These are phyloP conservation scores for Galerucella nymphaeae DNA, from an alignment of 2,888 invertebrate genomes.

Conservation along the genomic window DNA sequence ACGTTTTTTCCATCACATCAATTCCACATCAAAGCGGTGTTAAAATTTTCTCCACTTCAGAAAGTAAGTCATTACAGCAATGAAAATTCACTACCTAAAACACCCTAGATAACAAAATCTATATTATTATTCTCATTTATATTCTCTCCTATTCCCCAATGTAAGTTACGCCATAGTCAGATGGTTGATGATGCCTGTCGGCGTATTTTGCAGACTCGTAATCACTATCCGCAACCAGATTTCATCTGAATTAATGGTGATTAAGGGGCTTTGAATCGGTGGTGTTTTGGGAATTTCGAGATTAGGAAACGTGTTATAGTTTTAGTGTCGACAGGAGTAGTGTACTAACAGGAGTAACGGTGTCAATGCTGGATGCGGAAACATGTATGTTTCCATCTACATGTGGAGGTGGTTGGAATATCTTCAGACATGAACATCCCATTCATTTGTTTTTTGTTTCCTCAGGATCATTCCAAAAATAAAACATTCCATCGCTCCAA, in stretches of 20 bases:
- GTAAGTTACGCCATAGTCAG: constrained; percentile 10
- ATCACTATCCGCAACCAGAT: constrained; percentile 34
- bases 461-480: too few relatives aligned
- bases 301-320: constrained; percentile 32
- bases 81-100: not conserved
- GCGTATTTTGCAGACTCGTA: constrained; percentile 34
- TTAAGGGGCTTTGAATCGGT: constrained; percentile 34
- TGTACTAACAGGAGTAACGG: not conserved
- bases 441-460: too few relatives aligned
- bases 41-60: too few relatives aligned
- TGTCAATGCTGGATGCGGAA: constrained; percentile 4
- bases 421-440: too few relatives aligned
- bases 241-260: constrained; percentile 36
- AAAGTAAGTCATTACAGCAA: too few relatives aligned
- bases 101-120: not conserved
- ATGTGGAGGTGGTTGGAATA: too few relatives aligned
- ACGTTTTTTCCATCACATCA: too few relatives aligned
- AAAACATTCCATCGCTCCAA: too few relatives aligned
- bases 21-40: too few relatives aligned
- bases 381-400: not conserved
- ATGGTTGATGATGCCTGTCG: constrained; percentile 16
- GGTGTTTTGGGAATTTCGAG: constrained; percentile 31
- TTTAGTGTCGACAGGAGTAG: constrained; percentile 10
- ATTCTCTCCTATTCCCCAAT: not conserved
- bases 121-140: not conserved